Evolutionary conservation across 2,888 invertebrate genomes (phyloP), one percentile per base, ranked within the genome.

Genomic region (Melieria omissa): DNA sequence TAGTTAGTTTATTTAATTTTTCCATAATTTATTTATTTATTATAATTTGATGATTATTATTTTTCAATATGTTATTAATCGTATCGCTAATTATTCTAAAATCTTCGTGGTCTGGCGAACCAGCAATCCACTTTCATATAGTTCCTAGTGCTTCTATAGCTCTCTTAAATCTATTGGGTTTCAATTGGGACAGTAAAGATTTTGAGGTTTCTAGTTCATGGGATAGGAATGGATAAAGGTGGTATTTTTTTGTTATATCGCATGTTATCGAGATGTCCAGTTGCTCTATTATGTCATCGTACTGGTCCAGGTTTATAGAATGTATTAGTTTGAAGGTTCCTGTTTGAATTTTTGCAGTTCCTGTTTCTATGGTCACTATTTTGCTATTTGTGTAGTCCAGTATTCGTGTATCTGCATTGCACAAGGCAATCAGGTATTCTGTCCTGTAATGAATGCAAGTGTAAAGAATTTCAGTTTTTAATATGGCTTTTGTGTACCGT

Each of bases 401-500:
- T 47, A 72, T 65, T 61, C 69, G 52, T 3, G 62, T 7, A 41
- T 69, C 57, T 16, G 41, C 54, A 55, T 44, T 60, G 9, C 63
- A 12, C 44, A 64, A 29, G 42, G 16, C 54, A 57, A 49, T 9
- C 9, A 61, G 12, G n/a, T 41, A 61, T 61, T 1, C 29, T 57
- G 14, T 57, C 57, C 57, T 57, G 57, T 57, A 57, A 57, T 14
- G 57, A 57, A 57, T 14, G 57, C 7, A 29, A 14, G 14, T 57
- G 45, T 14, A 41, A 4, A 52, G 5, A 41, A 29, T 54, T 16
- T 73, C 63, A 74, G 9, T 75, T 75, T 61, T 69, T 69, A 49
- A 74, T 75, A 42, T 67, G 55, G 61, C 70, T 76, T 74, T 74
- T 72, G 44, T 74, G 70, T 4, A 74, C 60, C 3, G 54, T 58